phyloP scores from a whole-genome alignment of 30 jellyfish, hydroid and myxozoan species.

The Haliclystus octoradiatus region DNA sequence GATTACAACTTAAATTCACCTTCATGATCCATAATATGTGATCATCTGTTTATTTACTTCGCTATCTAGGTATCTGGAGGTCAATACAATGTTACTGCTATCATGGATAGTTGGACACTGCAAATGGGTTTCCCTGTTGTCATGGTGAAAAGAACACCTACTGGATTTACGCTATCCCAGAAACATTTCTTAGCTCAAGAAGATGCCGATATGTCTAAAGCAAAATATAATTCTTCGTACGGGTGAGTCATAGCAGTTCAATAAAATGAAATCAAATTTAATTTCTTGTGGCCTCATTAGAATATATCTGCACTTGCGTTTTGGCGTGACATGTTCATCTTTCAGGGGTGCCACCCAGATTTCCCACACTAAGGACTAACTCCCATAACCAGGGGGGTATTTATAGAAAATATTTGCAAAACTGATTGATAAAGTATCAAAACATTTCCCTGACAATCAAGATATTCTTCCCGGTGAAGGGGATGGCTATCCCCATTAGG shows the following conservation, averaged over 20 bases:
- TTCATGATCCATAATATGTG: no score
- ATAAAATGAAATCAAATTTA: no score
- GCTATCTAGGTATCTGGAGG: neutral
- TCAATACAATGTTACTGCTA: slow-evolving; percentile 27
- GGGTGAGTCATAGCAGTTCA: slow-evolving; percentile 45
- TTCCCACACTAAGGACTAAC: no score
- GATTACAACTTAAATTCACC: no score
- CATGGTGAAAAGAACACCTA: slow-evolving; percentile 5
- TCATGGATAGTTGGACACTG: slow-evolving; percentile 88
- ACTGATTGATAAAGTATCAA: no score
- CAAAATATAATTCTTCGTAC: slow-evolving; percentile 62
- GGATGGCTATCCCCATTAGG: slow-evolving; percentile 2
- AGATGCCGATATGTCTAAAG: slow-evolving; percentile 50
- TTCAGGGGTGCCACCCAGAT: no score
- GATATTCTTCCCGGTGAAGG: neutral
- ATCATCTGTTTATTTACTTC: no score
- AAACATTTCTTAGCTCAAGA: slow-evolving; percentile 56
- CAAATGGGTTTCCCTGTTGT: slow-evolving; percentile 97
- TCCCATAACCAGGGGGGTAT: no score
- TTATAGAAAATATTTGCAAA: no score
- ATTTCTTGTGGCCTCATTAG: no score
- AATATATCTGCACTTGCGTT: no score
- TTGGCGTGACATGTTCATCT: no score
- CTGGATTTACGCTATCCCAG: slow-evolving; percentile 47
- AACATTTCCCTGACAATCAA: neutral